These are phyloP conservation scores for Metridium senile DNA, from an alignment of 92 coral and sea anemone species.

Conservation along the genomic window DNA sequence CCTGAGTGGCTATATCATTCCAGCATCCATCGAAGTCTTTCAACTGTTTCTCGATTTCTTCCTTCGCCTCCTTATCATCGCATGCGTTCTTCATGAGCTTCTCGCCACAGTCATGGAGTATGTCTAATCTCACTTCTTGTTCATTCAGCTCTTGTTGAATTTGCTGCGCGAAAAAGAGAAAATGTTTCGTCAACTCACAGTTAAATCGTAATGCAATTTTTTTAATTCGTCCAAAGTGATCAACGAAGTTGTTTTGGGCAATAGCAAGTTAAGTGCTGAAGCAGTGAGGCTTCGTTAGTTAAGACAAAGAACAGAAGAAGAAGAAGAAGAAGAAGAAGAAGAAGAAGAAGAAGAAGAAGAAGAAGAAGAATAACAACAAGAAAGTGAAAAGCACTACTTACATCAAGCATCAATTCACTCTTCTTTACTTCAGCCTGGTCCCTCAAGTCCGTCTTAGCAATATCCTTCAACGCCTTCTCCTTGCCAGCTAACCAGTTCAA, in stretches of 20 bases:
- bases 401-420: conserved; percentile 63
- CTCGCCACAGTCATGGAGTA: conserved; percentile 65
- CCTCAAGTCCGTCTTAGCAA: conserved; percentile 73
- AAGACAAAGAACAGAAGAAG: no score
- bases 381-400: conserved; percentile 13
- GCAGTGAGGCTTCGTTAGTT: no score
- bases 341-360: no score
- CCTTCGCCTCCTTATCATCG: conserved; percentile 54
- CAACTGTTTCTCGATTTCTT: conserved; percentile 73
- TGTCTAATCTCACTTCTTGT: conserved; percentile 65
- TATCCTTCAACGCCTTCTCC: conserved; percentile 69
- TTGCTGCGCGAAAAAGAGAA: conserved; percentile 31
- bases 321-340: no score
- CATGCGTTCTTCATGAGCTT: conserved; percentile 62
- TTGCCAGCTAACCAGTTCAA: conserved; percentile 88
- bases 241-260: no score
- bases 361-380: no score
- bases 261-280: no score
- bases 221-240: no score
- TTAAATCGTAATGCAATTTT: no score
- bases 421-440: conserved; percentile 79
- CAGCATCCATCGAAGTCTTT: conserved; percentile 91
- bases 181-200: not conserved
- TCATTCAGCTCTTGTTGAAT: conserved; percentile 74
- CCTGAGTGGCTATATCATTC: conserved; percentile 78